phyloP scores from a whole-genome alignment of 2,113 vertebrate genomes.

The Tetrax tetrax region DNA sequence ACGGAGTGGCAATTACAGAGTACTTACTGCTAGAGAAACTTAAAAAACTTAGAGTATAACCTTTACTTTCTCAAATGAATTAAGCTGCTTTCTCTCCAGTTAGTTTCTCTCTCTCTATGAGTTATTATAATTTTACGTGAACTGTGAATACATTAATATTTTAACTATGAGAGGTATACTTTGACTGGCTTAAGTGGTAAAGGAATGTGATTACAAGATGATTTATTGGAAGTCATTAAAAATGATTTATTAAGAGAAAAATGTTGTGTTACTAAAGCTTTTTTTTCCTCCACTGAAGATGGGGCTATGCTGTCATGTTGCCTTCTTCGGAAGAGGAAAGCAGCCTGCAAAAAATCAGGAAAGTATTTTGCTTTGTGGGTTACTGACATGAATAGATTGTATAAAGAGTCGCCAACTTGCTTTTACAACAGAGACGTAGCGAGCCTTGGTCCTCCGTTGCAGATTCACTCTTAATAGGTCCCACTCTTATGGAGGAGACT shows the following conservation, averaged over 20 bases:
- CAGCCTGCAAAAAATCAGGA: background rate
- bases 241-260: conserved; percentile 70
- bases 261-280: conserved; percentile 41
- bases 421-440: background rate
- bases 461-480: background rate
- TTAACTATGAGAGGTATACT: conserved; percentile 51
- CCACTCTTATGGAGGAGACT: background rate
- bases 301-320: background rate
- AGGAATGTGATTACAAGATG: conserved; percentile 64
- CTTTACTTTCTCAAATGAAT: conserved; percentile 36
- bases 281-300: background rate
- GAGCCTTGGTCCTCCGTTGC: background rate
- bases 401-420: background rate
- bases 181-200: conserved; percentile 68
- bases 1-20: background rate
- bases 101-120: conserved; percentile 35
- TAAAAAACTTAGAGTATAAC: background rate
- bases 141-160: conserved; percentile 69
- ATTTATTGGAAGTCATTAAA: conserved; percentile 71
- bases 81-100: conserved; percentile 11
- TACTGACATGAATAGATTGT: background rate
- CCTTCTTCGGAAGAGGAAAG: background rate
- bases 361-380: background rate
- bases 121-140: conserved; percentile 42
- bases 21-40: background rate